Evolutionary conservation across 1,140 invertebrate genomes (phyloP).

Genomic region (Pogonomyrmex barbatus): DNA sequence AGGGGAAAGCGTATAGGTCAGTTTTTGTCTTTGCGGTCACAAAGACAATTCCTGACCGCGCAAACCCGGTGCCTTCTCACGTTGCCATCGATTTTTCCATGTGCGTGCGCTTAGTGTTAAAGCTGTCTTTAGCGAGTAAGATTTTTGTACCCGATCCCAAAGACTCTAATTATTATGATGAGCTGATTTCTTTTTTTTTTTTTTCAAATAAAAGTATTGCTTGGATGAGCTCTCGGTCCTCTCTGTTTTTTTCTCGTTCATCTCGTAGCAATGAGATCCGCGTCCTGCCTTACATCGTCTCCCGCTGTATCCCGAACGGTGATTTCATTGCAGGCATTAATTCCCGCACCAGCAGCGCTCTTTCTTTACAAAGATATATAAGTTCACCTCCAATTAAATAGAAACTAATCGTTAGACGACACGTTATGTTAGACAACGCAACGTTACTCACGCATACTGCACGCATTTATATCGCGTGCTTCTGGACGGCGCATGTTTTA

Average conservation of each 20-base stretch:
- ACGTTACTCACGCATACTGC: conserved; percentile 55
- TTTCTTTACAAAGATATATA: background rate
- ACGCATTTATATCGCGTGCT: conserved; percentile 41
- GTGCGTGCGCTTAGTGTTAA: background rate
- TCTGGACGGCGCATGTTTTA: conserved; percentile 50
- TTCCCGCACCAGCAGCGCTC: conserved; percentile 5
- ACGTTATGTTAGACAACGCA: conserved; percentile 21
- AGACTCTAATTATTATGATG: conserved; percentile 77
- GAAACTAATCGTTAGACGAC: conserved; percentile 40
- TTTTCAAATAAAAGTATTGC: conserved; percentile 78
- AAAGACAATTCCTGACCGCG: conserved; percentile 24
- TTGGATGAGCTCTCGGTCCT: conserved; percentile 50
- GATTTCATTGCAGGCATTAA: conserved; percentile 22
- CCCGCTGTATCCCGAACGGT: background rate
- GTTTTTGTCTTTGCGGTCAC: conserved; percentile 23
- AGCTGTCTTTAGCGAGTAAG: conserved; percentile 76
- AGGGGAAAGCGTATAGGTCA: conserved; percentile 10
- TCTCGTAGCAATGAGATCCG: background rate
- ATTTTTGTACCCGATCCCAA: conserved; percentile 80
- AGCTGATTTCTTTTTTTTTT: conserved; percentile 64
- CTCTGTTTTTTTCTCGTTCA: conserved; percentile 30
- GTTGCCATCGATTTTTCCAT: conserved; percentile 30
- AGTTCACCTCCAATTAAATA: conserved; percentile 8
- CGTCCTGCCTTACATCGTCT: background rate
- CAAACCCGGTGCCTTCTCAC: background rate